These are phyloP conservation scores for Apotomis betuletana DNA, from an alignment of 2,888 invertebrate genomes.

Conservation along the genomic window DNA sequence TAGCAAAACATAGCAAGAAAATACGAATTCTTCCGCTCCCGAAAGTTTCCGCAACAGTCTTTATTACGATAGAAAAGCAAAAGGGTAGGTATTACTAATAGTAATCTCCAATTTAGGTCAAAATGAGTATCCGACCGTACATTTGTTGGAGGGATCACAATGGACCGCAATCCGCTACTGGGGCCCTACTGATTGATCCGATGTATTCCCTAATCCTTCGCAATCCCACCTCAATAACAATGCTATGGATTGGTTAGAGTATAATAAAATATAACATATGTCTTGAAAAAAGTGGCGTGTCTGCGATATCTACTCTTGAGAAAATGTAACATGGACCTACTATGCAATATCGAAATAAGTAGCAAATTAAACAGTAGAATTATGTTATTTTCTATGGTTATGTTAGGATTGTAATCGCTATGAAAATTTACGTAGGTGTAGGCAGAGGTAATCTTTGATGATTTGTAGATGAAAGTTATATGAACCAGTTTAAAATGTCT, in stretches of 20 bases:
- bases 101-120: constrained; percentile 39
- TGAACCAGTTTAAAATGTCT: no score
- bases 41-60: constrained; percentile 22
- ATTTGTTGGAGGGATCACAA: constrained; percentile 47
- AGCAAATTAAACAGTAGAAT: no score
- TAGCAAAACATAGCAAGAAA: constrained; percentile 3
- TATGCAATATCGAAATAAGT: no score
- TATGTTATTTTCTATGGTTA: no score
- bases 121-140: constrained; percentile 40
- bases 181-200: constrained; percentile 53
- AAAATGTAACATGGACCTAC: no score
- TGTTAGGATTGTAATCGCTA: no score
- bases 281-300: not conserved
- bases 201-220: constrained; percentile 50
- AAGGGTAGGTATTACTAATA: constrained; percentile 42
- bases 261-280: constrained; percentile 8
- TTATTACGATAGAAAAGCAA: constrained; percentile 33
- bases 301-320: not conserved
- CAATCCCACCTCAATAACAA: constrained; percentile 36
- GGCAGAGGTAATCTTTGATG: no score
- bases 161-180: constrained; percentile 49
- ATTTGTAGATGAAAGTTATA: no score
- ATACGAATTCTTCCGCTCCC: not conserved
- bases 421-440: no score
- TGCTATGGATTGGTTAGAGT: constrained; percentile 8